Percentiles rank a stretch among this genome's conserved stretches.
phyloP scores from a whole-genome alignment of 1,140 invertebrate genomes.

The Choristoneura fumiferana region DNA sequence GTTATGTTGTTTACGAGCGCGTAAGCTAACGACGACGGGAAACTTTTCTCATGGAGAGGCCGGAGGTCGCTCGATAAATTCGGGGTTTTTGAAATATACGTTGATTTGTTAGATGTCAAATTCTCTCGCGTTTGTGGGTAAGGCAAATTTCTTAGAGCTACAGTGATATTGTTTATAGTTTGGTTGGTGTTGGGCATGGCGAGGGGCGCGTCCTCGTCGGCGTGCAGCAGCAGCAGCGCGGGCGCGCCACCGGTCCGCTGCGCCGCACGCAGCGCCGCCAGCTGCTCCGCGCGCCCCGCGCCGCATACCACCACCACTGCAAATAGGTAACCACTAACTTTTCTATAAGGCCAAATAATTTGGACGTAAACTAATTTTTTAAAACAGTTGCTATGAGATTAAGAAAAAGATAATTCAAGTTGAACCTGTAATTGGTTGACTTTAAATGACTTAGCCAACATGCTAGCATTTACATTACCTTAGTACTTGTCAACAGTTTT shows the following conservation, averaged over 20 bases:
- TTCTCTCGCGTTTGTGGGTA: constrained; percentile 19
- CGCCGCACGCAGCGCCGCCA: background rate
- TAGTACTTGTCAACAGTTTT: too few species aligned
- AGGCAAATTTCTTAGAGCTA: constrained; percentile 27
- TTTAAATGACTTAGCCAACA: too few species aligned
- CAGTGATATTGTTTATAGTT: constrained; percentile 29
- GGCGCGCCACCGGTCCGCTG: constrained; percentile 11
- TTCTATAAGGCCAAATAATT: too few species aligned
- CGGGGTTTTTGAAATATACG: constrained; percentile 18
- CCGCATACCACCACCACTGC: constrained; percentile 38
- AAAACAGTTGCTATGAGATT: too few species aligned
- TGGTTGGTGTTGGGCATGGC: background rate
- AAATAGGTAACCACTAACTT: too few species aligned
- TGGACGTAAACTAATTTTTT: too few species aligned
- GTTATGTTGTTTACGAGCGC: constrained; percentile 25
- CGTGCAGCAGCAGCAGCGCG: constrained; percentile 32
- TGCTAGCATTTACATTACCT: too few species aligned
- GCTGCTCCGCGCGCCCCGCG: background rate
- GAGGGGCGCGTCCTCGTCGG: constrained; percentile 21
- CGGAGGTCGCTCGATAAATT: constrained; percentile 22
- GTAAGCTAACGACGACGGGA: constrained; percentile 19
- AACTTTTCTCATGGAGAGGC: constrained; percentile 24
- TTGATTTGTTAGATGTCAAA: constrained; percentile 5
- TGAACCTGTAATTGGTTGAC: too few species aligned
- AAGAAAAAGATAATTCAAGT: too few species aligned